phyloP scores from a whole-genome alignment of 1,140 invertebrate genomes.

The Drosophila eugracilis region DNA sequence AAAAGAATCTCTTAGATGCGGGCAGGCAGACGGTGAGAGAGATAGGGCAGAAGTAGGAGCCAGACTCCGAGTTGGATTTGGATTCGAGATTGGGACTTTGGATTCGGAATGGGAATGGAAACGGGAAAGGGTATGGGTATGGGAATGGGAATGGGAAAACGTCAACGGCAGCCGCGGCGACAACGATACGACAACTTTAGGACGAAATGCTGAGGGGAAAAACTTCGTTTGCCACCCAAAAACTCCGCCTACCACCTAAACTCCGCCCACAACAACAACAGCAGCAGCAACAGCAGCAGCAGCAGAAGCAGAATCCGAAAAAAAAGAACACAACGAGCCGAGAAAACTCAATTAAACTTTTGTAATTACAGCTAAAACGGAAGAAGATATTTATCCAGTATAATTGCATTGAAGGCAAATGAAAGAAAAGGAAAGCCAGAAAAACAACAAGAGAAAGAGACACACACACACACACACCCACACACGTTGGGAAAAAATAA shows the following conservation, averaged over 20 bases:
- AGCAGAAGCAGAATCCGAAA: background rate
- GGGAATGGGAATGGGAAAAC: constrained; percentile 35
- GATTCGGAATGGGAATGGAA: background rate
- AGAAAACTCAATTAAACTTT: constrained; percentile 85
- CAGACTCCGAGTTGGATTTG: constrained; percentile 23
- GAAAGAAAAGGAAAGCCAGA: constrained; percentile 67
- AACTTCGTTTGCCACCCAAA: constrained; percentile 58
- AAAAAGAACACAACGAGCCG: constrained; percentile 75
- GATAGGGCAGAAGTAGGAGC: constrained; percentile 23
- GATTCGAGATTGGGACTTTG: constrained; percentile 14
- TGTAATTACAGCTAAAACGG: constrained; percentile 85
- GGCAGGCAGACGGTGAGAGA: background rate
- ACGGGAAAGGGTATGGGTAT: no score
- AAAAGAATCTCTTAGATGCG: constrained; percentile 7
- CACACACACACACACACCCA: constrained; percentile 12
- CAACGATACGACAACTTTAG: constrained; percentile 68
- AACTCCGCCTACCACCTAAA: constrained; percentile 15
- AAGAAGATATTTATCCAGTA: constrained; percentile 85
- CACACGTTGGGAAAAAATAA: constrained; percentile 6
- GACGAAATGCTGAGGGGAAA: constrained; percentile 61
- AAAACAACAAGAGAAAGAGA: constrained; percentile 22
- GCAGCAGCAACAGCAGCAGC: constrained; percentile 21
- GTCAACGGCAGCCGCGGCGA: constrained; percentile 58
- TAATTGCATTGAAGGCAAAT: constrained; percentile 85
- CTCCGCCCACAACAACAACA: constrained; percentile 33